phyloP scores from a whole-genome alignment of 2,797 vertebrate genomes.

The Danio choprae region DNA sequence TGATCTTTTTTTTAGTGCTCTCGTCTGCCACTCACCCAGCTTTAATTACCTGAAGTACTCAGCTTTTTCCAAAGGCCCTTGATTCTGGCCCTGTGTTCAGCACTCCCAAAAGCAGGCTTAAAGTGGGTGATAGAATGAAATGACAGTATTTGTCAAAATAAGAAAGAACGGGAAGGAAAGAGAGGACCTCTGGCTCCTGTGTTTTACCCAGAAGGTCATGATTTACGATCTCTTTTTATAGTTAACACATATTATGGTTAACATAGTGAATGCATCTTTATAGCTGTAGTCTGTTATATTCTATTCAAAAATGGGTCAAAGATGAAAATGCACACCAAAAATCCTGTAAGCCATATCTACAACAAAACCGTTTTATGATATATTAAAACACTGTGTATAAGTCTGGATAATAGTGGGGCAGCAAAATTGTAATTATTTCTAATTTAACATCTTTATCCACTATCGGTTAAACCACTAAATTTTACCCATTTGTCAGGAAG shows the following conservation, averaged over 20 bases:
- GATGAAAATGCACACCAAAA: no score
- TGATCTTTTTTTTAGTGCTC: conserved; percentile 88
- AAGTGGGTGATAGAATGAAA: conserved; percentile 66
- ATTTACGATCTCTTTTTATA: conserved; percentile 69
- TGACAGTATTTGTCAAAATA: conserved; percentile 74
- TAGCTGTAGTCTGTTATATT: not conserved
- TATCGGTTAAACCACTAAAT: no score
- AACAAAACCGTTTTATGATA: no score
- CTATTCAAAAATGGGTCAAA: not conserved
- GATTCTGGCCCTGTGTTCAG: conserved; percentile 66
- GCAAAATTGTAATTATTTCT: no score
- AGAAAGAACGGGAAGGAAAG: conserved; percentile 69
- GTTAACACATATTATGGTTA: conserved; percentile 37
- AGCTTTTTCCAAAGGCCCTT: conserved; percentile 79
- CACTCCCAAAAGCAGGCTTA: conserved; percentile 66
- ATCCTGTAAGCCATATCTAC: no score
- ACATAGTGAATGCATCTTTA: not conserved
- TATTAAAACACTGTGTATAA: no score
- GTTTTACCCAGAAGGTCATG: conserved; percentile 68
- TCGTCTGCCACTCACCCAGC: conserved; percentile 87
- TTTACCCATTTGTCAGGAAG: no score
- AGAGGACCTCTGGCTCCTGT: conserved; percentile 61
- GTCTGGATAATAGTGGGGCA: no score
- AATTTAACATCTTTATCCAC: no score
- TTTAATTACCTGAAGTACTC: conserved; percentile 94